These are phyloP conservation scores for Phylloscopus collybita DNA, from an alignment of 2,797 vertebrate species.

Conservation along the genomic window DNA sequence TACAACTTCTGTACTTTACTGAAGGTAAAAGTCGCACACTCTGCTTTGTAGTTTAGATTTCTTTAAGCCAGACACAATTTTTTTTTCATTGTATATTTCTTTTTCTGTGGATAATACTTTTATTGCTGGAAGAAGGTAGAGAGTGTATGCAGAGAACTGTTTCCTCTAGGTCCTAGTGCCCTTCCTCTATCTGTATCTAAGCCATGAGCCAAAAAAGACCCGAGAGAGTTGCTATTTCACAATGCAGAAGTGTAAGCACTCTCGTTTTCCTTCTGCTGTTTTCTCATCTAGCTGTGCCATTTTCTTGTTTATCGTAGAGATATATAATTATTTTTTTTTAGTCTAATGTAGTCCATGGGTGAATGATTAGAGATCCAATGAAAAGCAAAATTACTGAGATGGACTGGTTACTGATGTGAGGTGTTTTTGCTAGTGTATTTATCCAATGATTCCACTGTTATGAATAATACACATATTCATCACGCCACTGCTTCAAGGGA, in stretches of 20 bases:
- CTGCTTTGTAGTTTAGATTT: slow-evolving; percentile 18
- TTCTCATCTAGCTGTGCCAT: background rate
- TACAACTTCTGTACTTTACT: background rate
- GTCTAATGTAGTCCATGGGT: background rate
- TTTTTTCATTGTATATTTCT: slow-evolving; percentile 44
- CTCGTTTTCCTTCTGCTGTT: background rate
- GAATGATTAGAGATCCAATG: background rate
- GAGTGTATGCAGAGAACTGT: slow-evolving; percentile 83
- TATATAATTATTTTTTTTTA: background rate
- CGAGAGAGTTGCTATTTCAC: slow-evolving; percentile 17
- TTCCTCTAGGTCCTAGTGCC: slow-evolving; percentile 83
- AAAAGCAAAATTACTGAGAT: background rate
- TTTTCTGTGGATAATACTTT: slow-evolving; percentile 57
- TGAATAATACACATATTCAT: slow-evolving; percentile 58
- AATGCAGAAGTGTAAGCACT: background rate
- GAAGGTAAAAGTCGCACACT: background rate
- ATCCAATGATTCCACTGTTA: slow-evolving; percentile 8
- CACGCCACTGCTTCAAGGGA: slow-evolving; percentile 14
- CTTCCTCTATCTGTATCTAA: slow-evolving; percentile 78
- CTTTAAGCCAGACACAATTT: background rate
- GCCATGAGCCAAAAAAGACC: slow-evolving; percentile 26
- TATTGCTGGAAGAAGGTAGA: slow-evolving; percentile 74
- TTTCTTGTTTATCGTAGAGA: background rate
- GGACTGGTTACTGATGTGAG: background rate
- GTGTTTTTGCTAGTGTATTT: background rate